Conservation (phyloP, 2,888 invertebrate genomes). For the Volucella zonaria region DNA sequence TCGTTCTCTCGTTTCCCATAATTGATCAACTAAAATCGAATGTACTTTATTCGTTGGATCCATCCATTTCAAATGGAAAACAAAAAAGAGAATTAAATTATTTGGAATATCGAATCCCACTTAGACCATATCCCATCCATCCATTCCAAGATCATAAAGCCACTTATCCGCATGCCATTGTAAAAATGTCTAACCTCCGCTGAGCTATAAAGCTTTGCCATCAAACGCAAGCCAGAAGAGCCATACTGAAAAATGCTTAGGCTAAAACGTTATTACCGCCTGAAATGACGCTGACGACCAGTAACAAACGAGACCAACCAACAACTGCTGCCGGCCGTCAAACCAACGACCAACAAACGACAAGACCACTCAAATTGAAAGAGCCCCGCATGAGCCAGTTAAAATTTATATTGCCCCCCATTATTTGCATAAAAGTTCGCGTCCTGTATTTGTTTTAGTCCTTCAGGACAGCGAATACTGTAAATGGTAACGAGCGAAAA, state of each 20-base stretch:
- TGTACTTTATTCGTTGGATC: background rate
- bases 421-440: conserved; percentile 65
- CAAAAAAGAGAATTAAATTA: conserved; percentile 32
- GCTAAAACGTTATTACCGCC: conserved; percentile 57
- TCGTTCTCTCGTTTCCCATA: background rate
- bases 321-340: too few relatives aligned
- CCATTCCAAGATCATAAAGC: conserved; percentile 1
- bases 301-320: too few relatives aligned
- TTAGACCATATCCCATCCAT: background rate
- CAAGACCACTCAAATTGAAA: conserved; percentile 61
- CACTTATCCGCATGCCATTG: conserved; percentile 30
- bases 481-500: conserved; percentile 27
- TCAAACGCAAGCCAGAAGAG: conserved; percentile 4
- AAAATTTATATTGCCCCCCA: conserved; percentile 55
- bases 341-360: conserved; percentile 36
- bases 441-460: conserved; percentile 50
- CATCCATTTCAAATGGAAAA: background rate
- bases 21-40: conserved; percentile 15
- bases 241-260: conserved; percentile 44
- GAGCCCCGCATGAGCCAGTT: conserved; percentile 56
- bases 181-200: conserved; percentile 28
- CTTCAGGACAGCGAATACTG: conserved; percentile 5
- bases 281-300: conserved; percentile 39
- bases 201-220: conserved; percentile 32
- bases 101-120: conserved; percentile 38